phyloP scores from a whole-genome alignment of 2,888 invertebrate species.

The Parelbella ahira region DNA sequence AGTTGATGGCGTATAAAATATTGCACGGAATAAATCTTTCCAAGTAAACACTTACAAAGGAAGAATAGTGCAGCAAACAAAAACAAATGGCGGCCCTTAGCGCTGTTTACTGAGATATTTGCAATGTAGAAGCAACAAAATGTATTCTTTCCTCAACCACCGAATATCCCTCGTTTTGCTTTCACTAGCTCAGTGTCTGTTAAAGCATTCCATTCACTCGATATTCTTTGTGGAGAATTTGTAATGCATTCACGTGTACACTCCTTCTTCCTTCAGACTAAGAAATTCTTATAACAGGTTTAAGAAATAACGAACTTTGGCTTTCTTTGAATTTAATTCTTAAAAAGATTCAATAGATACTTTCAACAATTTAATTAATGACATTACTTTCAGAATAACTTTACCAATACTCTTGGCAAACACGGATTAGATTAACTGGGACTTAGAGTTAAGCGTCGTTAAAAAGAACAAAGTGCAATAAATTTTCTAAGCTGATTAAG shows the following conservation, averaged over 20 bases:
- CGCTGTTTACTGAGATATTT: constrained; percentile 24
- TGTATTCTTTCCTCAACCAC: constrained; percentile 22
- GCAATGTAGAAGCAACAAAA: constrained; percentile 22
- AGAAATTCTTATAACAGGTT: constrained; percentile 1
- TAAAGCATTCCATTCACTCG: constrained; percentile 23
- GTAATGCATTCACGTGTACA: constrained; percentile 12
- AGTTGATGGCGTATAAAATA: too few relatives aligned
- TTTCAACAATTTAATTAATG: constrained; percentile 6
- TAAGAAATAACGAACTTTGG: not conserved
- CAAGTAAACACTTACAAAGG: constrained; percentile 17
- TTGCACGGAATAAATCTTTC: constrained; percentile 15
- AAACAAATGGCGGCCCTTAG: constrained; percentile 23
- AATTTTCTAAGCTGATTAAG: not conserved
- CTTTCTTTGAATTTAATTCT: not conserved
- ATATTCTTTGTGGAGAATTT: constrained; percentile 24
- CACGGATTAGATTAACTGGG: constrained; percentile 9
- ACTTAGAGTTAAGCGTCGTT: constrained; percentile 15
- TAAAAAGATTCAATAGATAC: constrained; percentile 2
- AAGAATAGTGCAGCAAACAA: constrained; percentile 13
- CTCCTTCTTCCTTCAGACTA: not conserved
- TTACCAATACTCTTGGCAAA: constrained; percentile 5
- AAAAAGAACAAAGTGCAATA: constrained; percentile 5
- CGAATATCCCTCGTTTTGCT: constrained; percentile 20
- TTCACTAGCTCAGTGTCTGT: constrained; percentile 19
- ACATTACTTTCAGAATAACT: constrained; percentile 7